phyloP scores from a whole-genome alignment of 53 echinoderm and acorn worm species.

The Echinometra lucunter region DNA sequence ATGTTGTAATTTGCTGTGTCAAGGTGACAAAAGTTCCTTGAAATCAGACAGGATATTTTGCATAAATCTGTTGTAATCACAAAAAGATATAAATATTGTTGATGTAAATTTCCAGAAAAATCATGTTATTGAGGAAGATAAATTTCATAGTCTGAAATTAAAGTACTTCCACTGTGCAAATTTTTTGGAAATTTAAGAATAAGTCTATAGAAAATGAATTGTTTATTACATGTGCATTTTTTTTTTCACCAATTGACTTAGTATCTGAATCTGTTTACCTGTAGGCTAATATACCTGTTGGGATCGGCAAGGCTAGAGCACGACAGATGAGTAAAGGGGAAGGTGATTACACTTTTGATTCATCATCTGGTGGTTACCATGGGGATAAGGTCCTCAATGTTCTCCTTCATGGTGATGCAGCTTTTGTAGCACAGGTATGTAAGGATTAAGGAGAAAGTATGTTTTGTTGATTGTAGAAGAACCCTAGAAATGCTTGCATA shows the following conservation, averaged over 20 bases:
- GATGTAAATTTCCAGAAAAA: too few relatives aligned
- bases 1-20: too few relatives aligned
- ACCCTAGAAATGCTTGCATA: too few relatives aligned
- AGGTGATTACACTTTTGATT: constrained; percentile 83
- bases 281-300: constrained; percentile 89
- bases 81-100: too few relatives aligned
- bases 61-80: too few relatives aligned
- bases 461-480: too few relatives aligned
- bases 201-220: background rate
- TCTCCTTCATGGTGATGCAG: constrained; percentile 97
- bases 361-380: background rate
- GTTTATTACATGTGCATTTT: background rate
- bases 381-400: constrained; percentile 93
- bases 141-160: too few relatives aligned
- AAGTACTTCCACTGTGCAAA: too few relatives aligned
- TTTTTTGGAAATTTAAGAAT: background rate
- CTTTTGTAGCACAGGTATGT: constrained; percentile 90
- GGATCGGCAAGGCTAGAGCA: constrained; percentile 85
- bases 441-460: background rate
- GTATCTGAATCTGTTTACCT: background rate
- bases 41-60: too few relatives aligned
- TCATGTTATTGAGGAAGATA: too few relatives aligned
- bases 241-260: background rate
- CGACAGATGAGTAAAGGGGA: constrained; percentile 88
- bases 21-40: too few relatives aligned